Percentiles rank a stretch among this genome's conserved stretches.
Conservation (phyloP, 2,113 vertebrate genomes). For the Ptilorrhoa leucosticta region DNA sequence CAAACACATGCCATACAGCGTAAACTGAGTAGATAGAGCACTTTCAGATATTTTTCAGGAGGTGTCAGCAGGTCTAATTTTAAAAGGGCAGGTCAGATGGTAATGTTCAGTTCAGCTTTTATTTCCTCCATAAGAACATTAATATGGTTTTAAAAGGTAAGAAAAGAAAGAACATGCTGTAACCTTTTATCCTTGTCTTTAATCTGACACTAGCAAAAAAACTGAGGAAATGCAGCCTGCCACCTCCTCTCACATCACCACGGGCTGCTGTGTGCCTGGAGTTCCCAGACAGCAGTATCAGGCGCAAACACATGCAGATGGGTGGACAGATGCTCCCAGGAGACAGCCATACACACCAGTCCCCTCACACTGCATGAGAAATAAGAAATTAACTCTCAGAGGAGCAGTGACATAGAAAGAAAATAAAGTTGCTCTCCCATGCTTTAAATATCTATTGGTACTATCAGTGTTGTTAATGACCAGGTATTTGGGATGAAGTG, state of each 20-base stretch:
- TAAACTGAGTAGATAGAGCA: neutral
- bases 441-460: neutral
- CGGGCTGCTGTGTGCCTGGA: neutral
- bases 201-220: constrained; percentile 44
- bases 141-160: constrained; percentile 31
- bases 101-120: constrained; percentile 32
- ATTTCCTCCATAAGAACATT: constrained; percentile 19
- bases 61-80: neutral
- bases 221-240: neutral
- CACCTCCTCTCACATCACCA: constrained; percentile 9
- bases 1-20: neutral
- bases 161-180: constrained; percentile 30
- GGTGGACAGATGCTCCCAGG: neutral
- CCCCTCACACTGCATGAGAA: neutral
- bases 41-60: neutral
- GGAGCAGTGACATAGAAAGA: neutral
- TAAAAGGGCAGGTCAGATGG: constrained; percentile 32
- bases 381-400: neutral
- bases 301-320: neutral
- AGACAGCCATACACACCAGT: neutral
- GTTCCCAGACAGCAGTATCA: neutral
- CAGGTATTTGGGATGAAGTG: neutral
- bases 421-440: neutral
- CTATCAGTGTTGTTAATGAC: neutral
- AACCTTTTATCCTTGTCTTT: constrained; percentile 63